Conservation (phyloP, 2,797 vertebrate genomes). For the Melanotaenia boesemani region DNA sequence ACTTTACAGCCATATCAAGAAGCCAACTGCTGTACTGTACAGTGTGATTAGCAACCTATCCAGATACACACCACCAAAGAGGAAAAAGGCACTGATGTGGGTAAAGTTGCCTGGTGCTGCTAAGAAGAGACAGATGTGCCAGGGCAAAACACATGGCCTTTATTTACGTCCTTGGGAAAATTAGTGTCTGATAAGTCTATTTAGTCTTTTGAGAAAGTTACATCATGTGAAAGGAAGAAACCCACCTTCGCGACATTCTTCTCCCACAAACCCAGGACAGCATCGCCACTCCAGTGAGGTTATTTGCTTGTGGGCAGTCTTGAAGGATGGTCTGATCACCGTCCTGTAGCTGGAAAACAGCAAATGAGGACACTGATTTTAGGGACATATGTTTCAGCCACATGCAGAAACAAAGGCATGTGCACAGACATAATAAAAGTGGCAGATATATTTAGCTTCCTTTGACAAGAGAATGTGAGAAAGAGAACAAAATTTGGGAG, state of each 20-base stretch:
- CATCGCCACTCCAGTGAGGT: constrained; percentile 95
- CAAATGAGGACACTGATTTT: neutral
- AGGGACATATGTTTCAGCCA: neutral
- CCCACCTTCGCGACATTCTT: constrained; percentile 94
- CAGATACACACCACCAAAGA: constrained; percentile 45
- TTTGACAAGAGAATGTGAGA: neutral
- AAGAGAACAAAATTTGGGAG: neutral
- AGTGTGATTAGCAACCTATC: constrained; percentile 41
- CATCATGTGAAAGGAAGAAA: neutral
- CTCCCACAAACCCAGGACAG: constrained; percentile 95
- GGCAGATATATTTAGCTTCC: neutral
- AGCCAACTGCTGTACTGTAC: constrained; percentile 42
- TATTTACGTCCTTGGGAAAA: constrained; percentile 34
- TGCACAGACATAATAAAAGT: neutral
- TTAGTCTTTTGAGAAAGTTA: constrained; percentile 8
- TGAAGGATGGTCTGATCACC: constrained; percentile 91
- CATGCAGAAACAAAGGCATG: neutral
- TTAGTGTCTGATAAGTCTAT: constrained; percentile 18
- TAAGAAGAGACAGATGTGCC: constrained; percentile 63
- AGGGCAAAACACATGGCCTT: constrained; percentile 39
- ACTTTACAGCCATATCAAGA: constrained; percentile 52
- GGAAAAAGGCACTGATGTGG: constrained; percentile 61
- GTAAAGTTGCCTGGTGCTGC: constrained; percentile 43
- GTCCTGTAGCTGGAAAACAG: constrained; percentile 92
- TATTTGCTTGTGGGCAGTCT: constrained; percentile 91